Percentiles rank a stretch among this genome's conserved stretches.
phyloP scores from a whole-genome alignment of 2,113 vertebrate genomes.

The Choloepus hoffmanni region DNA sequence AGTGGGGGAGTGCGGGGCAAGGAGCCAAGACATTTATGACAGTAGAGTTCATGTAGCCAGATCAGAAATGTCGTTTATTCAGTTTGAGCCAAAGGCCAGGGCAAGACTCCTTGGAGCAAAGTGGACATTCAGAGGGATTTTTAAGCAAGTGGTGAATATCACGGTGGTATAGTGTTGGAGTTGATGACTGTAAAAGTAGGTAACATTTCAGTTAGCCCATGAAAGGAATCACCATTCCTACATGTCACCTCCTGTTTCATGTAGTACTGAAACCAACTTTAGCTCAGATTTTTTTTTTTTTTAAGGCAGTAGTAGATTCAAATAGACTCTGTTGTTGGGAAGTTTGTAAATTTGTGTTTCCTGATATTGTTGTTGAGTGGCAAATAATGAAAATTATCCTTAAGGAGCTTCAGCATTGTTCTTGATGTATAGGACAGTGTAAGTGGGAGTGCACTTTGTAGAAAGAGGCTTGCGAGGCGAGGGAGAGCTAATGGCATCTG shows the following conservation, averaged over 20 bases:
- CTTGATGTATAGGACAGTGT: background rate
- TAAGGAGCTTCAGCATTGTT: background rate
- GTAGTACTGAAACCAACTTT: background rate
- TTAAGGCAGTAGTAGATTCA: background rate
- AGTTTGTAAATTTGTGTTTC: background rate
- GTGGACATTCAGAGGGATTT: background rate
- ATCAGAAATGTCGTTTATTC: background rate
- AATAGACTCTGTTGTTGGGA: background rate
- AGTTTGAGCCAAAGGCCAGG: background rate
- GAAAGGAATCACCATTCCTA: background rate
- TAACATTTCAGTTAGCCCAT: background rate
- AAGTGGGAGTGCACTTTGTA: background rate
- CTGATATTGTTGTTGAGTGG: background rate
- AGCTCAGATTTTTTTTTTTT: background rate
- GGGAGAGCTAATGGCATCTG: background rate
- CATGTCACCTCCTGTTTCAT: background rate
- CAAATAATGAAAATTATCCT: background rate
- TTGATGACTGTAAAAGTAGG: background rate
- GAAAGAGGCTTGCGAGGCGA: rapidly evolving
- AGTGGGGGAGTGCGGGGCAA: background rate
- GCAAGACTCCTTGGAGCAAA: background rate
- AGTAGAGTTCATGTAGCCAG: background rate
- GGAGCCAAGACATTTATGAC: background rate
- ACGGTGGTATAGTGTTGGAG: background rate
- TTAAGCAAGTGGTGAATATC: background rate